Evolutionary conservation across 2,113 vertebrate genomes (phyloP).

Genomic region (Elanus axillaris): DNA sequence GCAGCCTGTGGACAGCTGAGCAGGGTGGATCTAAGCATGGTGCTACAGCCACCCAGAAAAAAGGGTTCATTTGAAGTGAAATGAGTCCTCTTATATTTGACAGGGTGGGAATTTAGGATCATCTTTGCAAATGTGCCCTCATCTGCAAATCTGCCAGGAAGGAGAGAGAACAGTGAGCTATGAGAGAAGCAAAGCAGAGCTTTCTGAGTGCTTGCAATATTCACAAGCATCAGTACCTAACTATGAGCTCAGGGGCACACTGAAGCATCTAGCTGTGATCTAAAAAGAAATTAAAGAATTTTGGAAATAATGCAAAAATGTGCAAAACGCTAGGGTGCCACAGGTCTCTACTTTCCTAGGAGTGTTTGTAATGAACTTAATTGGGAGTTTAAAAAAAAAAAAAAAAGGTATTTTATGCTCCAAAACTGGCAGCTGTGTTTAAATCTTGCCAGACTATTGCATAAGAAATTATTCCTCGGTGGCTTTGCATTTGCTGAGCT

Average conservation of each 20-base stretch:
- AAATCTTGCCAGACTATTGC: not conserved
- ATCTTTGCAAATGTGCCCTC: slow-evolving; percentile 4
- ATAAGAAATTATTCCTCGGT: not conserved
- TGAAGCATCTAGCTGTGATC: not conserved
- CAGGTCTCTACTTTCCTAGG: not conserved
- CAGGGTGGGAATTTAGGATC: slow-evolving; percentile 38
- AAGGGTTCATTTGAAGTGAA: slow-evolving; percentile 17
- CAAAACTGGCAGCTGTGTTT: slow-evolving; percentile 13
- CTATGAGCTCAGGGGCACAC: not conserved
- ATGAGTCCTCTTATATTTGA: slow-evolving; percentile 14
- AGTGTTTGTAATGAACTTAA: not conserved
- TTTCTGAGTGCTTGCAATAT: not conserved
- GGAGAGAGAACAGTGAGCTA: slow-evolving; percentile 16
- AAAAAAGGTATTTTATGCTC: not conserved
- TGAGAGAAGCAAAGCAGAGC: slow-evolving; percentile 29
- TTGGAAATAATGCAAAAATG: not conserved
- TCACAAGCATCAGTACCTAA: not conserved
- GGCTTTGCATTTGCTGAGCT: not conserved
- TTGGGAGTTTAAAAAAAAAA: not conserved
- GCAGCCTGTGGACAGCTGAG: slow-evolving; percentile 42
- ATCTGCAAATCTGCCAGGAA: slow-evolving; percentile 24
- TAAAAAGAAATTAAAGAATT: not conserved
- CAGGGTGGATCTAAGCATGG: not conserved
- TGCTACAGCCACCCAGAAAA: slow-evolving; percentile 23
- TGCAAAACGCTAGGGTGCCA: not conserved